These are phyloP conservation scores for Oriolus oriolus DNA, from an alignment of 2,113 vertebrate genomes.

Conservation along the genomic window DNA sequence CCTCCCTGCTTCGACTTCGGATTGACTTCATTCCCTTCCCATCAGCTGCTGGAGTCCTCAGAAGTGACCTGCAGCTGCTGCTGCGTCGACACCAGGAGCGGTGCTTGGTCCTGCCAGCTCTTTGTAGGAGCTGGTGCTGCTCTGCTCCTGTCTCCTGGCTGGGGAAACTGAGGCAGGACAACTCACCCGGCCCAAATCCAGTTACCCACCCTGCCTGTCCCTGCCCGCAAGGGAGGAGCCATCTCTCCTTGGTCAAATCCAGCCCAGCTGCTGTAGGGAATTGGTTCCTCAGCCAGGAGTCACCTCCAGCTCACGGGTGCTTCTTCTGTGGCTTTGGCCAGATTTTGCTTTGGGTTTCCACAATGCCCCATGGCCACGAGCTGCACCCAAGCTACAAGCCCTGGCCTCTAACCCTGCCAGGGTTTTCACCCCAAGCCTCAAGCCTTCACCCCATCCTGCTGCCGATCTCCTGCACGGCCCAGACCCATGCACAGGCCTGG, in stretches of 20 bases:
- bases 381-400: neutral
- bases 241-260: neutral
- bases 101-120: rapidly evolving
- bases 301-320: neutral
- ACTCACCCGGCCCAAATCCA: neutral
- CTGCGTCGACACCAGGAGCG: rapidly evolving
- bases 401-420: rapidly evolving
- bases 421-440: neutral
- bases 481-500: rapidly evolving
- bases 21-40: neutral
- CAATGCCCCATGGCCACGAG: rapidly evolving
- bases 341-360: neutral
- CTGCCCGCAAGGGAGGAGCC: neutral
- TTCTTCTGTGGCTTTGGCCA: neutral
- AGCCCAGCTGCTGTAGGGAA: rapidly evolving
- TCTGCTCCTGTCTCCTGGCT: rapidly evolving
- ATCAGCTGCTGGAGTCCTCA: neutral
- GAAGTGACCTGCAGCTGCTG: neutral
- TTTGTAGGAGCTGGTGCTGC: neutral
- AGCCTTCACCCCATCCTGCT: neutral
- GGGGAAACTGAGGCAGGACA: neutral
- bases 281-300: neutral
- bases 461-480: rapidly evolving
- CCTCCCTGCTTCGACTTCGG: neutral
- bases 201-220: neutral